Conservation (phyloP, 2,888 invertebrate genomes). For the Fragum sueziense region DNA sequence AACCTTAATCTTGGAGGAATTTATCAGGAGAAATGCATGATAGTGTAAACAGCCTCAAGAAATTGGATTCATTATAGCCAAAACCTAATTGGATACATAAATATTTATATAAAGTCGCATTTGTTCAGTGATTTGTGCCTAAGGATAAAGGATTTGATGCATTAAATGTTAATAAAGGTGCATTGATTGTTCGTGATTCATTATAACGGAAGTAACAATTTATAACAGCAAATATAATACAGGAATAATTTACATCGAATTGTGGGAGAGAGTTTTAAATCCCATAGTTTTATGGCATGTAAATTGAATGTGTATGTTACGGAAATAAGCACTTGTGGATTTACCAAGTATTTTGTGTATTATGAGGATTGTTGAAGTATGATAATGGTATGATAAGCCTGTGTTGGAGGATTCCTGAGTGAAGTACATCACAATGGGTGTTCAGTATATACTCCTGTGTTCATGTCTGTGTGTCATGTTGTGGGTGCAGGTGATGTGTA, state of each 20-base stretch:
- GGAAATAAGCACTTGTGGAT: neutral
- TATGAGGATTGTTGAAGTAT: neutral
- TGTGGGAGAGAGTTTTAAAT: too few species aligned
- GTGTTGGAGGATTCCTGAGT: neutral
- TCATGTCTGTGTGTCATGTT: constrained; percentile 5
- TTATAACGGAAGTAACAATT: too few species aligned
- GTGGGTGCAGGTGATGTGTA: neutral
- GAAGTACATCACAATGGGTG: neutral
- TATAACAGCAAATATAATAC: too few species aligned
- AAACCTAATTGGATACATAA: too few species aligned
- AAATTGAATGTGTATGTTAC: neutral
- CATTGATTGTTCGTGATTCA: too few species aligned
- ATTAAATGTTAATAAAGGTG: too few species aligned
- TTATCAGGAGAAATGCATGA: neutral
- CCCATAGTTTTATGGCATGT: too few species aligned
- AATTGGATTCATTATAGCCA: too few species aligned
- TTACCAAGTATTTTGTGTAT: neutral
- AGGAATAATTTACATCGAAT: neutral
- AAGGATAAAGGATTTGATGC: too few species aligned
- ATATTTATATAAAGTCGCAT: too few species aligned
- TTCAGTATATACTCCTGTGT: neutral
- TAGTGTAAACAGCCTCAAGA: too few species aligned
- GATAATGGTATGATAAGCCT: neutral
- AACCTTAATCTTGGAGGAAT: neutral
- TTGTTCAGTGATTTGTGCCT: too few species aligned